These are phyloP conservation scores for Drosophila serrata DNA, from an alignment of 1,140 invertebrate genomes.

Conservation along the genomic window DNA sequence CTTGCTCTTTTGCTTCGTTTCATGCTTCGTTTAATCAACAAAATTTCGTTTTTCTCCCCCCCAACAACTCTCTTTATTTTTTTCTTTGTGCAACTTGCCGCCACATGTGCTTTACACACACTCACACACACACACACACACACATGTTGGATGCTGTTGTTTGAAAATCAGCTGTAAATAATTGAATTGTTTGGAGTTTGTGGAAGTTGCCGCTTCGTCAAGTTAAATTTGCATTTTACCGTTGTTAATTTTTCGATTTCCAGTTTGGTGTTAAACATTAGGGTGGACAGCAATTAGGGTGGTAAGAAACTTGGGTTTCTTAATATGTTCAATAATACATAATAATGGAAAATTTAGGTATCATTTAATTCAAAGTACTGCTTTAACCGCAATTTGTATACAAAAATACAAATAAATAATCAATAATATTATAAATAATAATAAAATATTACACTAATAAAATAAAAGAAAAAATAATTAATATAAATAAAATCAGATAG, in stretches of 20 bases:
- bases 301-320: not conserved
- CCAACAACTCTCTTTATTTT: constrained; percentile 16
- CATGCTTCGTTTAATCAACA: constrained; percentile 70
- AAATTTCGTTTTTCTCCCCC: constrained; percentile 46
- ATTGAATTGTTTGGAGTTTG: constrained; percentile 38
- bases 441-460: not conserved
- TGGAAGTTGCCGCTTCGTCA: constrained; percentile 13
- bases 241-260: constrained; percentile 26
- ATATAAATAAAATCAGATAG: not conserved
- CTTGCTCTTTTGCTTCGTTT: constrained; percentile 49
- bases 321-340: not conserved
- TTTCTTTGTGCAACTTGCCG: constrained; percentile 32
- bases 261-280: constrained; percentile 8
- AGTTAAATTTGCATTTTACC: constrained; percentile 32
- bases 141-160: constrained; percentile 23
- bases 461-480: not conserved
- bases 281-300: constrained; percentile 5
- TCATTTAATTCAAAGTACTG: too few relatives aligned
- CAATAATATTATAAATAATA: not conserved
- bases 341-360: not conserved
- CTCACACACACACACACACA: not conserved
- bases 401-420: not conserved
- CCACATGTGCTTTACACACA: constrained; percentile 26
- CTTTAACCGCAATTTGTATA: too few relatives aligned
- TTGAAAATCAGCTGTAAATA: constrained; percentile 51